Evolutionary conservation across 2,888 invertebrate genomes (phyloP).

Genomic region (Athrips mouffetella): DNA sequence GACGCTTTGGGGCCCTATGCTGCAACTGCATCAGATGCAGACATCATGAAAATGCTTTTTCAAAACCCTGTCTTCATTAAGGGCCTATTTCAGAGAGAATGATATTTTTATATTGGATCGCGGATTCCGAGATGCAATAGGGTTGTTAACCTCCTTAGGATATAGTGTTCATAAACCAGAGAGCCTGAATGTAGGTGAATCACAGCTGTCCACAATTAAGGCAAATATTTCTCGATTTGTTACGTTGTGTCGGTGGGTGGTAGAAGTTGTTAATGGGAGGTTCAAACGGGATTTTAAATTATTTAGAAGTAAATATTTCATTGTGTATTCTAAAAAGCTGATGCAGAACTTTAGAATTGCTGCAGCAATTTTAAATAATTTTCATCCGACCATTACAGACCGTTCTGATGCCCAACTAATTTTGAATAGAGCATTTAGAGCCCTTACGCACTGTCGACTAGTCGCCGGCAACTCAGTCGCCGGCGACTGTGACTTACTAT

Average conservation of each 20-base stretch:
- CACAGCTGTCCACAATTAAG: background rate
- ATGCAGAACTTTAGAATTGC: background rate
- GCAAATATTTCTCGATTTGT: slow-evolving; percentile 10
- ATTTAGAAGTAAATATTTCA: background rate
- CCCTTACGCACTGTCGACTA: too few relatives aligned
- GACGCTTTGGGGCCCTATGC: slow-evolving; percentile 24
- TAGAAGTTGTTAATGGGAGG: slow-evolving; percentile 13
- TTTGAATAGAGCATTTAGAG: background rate
- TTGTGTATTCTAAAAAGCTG: background rate
- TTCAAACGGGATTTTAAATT: too few relatives aligned
- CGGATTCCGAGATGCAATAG: slow-evolving; percentile 18
- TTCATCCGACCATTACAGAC: background rate
- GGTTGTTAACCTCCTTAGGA: slow-evolving; percentile 5
- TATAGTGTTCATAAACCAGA: background rate
- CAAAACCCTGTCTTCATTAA: background rate
- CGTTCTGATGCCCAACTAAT: background rate
- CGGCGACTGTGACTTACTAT: too few relatives aligned
- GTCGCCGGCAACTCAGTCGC: too few relatives aligned
- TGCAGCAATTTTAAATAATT: background rate
- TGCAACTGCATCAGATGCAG: slow-evolving; percentile 21
- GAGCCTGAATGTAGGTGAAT: background rate
- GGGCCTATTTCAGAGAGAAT: background rate
- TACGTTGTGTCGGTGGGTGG: slow-evolving; percentile 15
- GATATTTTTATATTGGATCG: slow-evolving; percentile 18
- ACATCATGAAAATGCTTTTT: slow-evolving; percentile 14